A percentile compares a stretch with the other conserved stretches of the same genome.
phyloP scores from a whole-genome alignment of 2,797 vertebrate species.

The Cossypha dichroa region DNA sequence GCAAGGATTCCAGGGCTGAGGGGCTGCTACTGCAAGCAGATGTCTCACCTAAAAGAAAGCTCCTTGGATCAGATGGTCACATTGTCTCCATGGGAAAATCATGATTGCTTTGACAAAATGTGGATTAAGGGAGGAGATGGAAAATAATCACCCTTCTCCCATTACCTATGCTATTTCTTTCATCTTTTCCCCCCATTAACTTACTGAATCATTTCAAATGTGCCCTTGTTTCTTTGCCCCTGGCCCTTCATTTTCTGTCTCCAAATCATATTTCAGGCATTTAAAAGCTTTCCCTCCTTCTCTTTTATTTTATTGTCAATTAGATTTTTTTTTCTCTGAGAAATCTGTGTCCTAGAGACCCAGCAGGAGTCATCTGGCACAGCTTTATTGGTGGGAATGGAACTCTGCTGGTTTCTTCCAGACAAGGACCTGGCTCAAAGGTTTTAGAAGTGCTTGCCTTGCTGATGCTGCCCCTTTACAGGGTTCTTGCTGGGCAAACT shows the following conservation, averaged over 20 bases:
- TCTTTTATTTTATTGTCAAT: background rate
- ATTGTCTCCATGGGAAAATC: background rate
- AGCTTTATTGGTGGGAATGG: background rate
- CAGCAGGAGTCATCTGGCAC: background rate
- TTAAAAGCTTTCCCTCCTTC: conserved; percentile 2
- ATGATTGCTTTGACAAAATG: conserved; percentile 3
- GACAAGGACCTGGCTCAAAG: background rate
- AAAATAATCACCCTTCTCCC: background rate
- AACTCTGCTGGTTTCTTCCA: background rate
- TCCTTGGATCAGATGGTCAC: background rate
- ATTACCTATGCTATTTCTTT: conserved; percentile 13
- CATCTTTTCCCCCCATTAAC: background rate
- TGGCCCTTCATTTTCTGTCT: conserved; percentile 6
- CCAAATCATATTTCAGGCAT: background rate
- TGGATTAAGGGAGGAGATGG: background rate
- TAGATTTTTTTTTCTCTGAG: background rate
- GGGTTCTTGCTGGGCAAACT: background rate
- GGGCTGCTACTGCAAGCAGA: background rate
- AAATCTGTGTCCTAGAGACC: background rate
- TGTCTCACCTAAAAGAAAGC: background rate
- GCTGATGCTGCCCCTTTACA: background rate
- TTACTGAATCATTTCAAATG: conserved; percentile 18
- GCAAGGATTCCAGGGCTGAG: background rate
- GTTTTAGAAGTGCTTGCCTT: background rate
- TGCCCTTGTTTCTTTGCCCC: background rate